phyloP scores from a whole-genome alignment of 2,113 vertebrate genomes.

The Gila orcuttii region DNA sequence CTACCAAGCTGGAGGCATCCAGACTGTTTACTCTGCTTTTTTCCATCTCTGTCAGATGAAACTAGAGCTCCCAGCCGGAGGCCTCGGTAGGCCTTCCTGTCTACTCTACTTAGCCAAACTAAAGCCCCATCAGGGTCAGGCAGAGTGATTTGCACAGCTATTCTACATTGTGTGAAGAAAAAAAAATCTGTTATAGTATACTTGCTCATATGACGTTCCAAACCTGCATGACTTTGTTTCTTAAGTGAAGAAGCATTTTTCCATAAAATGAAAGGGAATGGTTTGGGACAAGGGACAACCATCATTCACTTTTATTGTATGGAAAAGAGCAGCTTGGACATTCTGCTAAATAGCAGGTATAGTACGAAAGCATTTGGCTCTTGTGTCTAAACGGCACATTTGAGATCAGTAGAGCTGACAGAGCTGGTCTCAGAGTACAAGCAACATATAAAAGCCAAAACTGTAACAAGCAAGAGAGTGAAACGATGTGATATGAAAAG shows the following conservation, averaged over 20 bases:
- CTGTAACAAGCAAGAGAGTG: background rate
- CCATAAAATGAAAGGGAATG: background rate
- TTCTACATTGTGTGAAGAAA: background rate
- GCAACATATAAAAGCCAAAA: background rate
- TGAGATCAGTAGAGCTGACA: background rate
- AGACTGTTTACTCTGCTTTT: constrained; percentile 48
- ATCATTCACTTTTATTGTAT: background rate
- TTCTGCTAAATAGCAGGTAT: background rate
- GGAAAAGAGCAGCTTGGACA: background rate
- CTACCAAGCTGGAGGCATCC: constrained; percentile 24
- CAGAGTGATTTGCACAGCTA: constrained; percentile 19
- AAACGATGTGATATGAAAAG: constrained; percentile 20
- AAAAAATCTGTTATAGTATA: background rate
- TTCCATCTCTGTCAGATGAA: constrained; percentile 36
- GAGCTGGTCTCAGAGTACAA: background rate
- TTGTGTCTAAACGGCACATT: background rate
- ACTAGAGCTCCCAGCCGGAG: constrained; percentile 45
- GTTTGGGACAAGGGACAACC: background rate
- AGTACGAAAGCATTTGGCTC: background rate
- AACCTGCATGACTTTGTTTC: background rate
- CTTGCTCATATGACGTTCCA: background rate
- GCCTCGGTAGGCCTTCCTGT: constrained; percentile 45
- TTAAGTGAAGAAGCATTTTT: background rate
- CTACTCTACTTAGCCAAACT: constrained; percentile 47
- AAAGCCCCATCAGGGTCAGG: constrained; percentile 40